Evolutionary conservation across 2,797 vertebrate genomes (phyloP).

Genomic region (Diglossa cyanea): DNA sequence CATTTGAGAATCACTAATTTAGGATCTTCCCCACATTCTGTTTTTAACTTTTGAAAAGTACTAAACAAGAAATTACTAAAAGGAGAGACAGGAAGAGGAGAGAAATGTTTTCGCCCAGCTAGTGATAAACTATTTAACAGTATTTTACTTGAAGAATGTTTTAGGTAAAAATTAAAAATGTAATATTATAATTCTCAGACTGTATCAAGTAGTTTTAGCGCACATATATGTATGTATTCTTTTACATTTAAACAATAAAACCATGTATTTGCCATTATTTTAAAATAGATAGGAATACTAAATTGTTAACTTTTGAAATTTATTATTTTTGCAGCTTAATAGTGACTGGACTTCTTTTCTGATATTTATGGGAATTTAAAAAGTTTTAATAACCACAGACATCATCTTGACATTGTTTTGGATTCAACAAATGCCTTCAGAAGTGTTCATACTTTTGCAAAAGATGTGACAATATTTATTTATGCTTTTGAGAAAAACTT

Average conservation of each 20-base stretch:
- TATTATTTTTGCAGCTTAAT: neutral
- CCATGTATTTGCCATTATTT: neutral
- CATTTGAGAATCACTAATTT: neutral
- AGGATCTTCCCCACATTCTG: neutral
- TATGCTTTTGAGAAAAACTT: neutral
- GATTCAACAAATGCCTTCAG: neutral
- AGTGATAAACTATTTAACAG: neutral
- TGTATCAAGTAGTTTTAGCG: neutral
- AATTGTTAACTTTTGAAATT: neutral
- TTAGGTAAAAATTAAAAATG: neutral
- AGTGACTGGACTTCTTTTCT: neutral
- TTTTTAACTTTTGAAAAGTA: neutral
- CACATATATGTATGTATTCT: neutral
- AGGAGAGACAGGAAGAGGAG: neutral
- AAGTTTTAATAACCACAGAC: neutral
- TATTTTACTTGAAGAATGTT: neutral
- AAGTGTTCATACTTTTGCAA: neutral
- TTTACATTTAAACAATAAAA: neutral
- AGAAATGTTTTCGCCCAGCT: neutral
- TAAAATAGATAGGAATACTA: neutral
- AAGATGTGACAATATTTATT: neutral
- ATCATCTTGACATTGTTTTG: neutral
- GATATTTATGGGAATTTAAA: neutral
- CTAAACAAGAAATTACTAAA: neutral
- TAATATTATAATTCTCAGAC: neutral